Base-by-base conservation (phyloP, 2,113 vertebrate species). In the Nymphicus hollandicus region DNA sequence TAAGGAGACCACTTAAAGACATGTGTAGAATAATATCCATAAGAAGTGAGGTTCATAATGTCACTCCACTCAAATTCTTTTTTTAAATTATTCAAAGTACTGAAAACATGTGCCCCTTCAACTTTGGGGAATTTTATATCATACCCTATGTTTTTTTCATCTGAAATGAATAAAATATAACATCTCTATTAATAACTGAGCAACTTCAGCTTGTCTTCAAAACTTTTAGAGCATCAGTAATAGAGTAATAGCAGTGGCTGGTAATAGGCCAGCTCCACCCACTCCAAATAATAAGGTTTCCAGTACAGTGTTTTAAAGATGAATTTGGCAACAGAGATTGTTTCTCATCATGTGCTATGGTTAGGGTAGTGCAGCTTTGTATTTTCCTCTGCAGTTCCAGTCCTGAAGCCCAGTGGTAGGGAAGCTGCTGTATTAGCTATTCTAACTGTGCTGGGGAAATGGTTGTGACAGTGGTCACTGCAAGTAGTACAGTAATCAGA, bases 131-230 rank as follows among this genome's bases (percentile, higher is more conserved):
- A 81, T 81, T 85, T 94, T 72, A n/a, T 84, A 61, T 39, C 69
- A 76, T 64, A 46, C 18, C 3, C 44, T 50, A 77, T 94, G 74
- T 56, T 69, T 89, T 92, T 93, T 95, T 93, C 50, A 90, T 93
- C 68, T 74, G 47, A 86, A 92, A 89, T 95, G 47, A 95, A 96
- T 96, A 94, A 96, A 93, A 92, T 50, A 91, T 91, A 29, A 68
- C 70, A 64, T 65, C 39, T 77, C 86, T 93, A 93, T 96, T 95
- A 94, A 95, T 96, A 96, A 90, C 95, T 81, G 93, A 93, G 52
- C n/a, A 68, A 81, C 70, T 91, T 65, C 85, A 85, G 60, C 82
- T 64, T 91, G 72, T 66, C 71, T 86, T 70, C 89, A 86, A 88
- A 96, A 86, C 84, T 78, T 96, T 43, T 90, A 78, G 64, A 90